Base-by-base conservation (phyloP, 2,888 invertebrate species). In the Drosophila emarginata region DNA sequence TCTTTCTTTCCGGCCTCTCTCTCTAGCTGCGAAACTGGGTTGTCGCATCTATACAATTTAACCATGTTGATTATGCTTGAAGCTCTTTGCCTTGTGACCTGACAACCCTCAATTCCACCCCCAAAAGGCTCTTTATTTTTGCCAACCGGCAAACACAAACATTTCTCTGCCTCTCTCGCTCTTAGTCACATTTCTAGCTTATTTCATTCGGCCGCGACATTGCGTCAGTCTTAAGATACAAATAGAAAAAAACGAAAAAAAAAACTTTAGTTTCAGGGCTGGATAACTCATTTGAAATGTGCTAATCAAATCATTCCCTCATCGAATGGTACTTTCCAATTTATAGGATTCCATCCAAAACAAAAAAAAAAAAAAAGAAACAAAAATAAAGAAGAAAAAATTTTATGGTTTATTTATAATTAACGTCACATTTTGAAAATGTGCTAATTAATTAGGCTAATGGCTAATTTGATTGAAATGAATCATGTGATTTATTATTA, bases 211-310 rank as follows among this genome's bases (percentile, higher is more conserved):
- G 6, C 52, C n/a, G 60, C 37, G 14, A 5, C 45, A 65, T 77
- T 77, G 64, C 78, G 66, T 77, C 77, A 77, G 75, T 63, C 26
- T 18, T 54, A 53, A 37, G 37, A 26, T 32, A 36, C 57, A 40
- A 36, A 15, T 66, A 53, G 53, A 58, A 15, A 7, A 37, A 67
- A 59, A 36, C 51, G 51, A 58, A 15, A 4, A 28, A 67, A 54
- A 36, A 60, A 60, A 11, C 32, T 50, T 60, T 21, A 36, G 11
- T 6, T 21, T n/a, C 50, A 54, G 54, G 54, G 54, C 54, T 54
- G 32, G 12, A 54, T 11, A 36, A 36, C 3, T 15, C 15, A 32
- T 5, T 18, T 26, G 12, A 36, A 54, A 36, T 32, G 54, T 54
- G 54, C 36, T 54, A 54, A 54, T 54, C 15, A 54, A 36, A 54